Evolutionary conservation across 2,113 vertebrate genomes (phyloP), one percentile per base, ranked within the genome.

Genomic region (Rhynchopsitta pachyrhyncha): DNA sequence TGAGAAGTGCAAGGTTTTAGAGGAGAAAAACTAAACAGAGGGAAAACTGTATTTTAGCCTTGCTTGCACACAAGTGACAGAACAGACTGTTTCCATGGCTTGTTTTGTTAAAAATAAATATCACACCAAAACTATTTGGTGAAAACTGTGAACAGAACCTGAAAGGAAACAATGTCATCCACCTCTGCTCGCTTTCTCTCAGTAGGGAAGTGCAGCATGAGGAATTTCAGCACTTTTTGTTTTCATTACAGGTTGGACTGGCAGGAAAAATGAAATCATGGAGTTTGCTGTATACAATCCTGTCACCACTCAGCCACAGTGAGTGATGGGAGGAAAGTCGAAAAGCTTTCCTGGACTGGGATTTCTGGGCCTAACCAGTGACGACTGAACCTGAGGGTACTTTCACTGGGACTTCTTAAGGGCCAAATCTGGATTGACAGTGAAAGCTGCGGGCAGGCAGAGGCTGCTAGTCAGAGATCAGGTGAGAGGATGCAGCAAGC

Each of bases 341-440:
- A 69, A 97, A 93, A 60, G 90, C 82, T 84, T 93, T 79, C 60
- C 83, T 79, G 69, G 57, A 86, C 41, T 84, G 57, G 82, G 93
- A 90, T 95, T 93, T 88, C 86, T 88, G 73, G 88, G 50, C 27
- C 92, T 95, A 66, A 71, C 88, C 77, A 91, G 64, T 37, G 69
- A 89, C 0, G 25, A 76, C 47, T 91, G 84, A 95, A 84, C 83
- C 6, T 0, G 3, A 87, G 77, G 88, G 82, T 94, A 95, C 86
- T 95, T 96, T 96, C 92, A 39, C 7, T 63, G 95, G 86, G 95
- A 76, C 84, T 92, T 85, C 83, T 94, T 92, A 95, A 87, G 22
- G 73, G 74, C 91, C 62, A 95, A 95, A 87, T 84, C 86, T 68
- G 92, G 93, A 95, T 44, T 89, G 86, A 93, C 91, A 84, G 60